phyloP scores from a whole-genome alignment of 1,140 invertebrate species.

The Drosophila triauraria region DNA sequence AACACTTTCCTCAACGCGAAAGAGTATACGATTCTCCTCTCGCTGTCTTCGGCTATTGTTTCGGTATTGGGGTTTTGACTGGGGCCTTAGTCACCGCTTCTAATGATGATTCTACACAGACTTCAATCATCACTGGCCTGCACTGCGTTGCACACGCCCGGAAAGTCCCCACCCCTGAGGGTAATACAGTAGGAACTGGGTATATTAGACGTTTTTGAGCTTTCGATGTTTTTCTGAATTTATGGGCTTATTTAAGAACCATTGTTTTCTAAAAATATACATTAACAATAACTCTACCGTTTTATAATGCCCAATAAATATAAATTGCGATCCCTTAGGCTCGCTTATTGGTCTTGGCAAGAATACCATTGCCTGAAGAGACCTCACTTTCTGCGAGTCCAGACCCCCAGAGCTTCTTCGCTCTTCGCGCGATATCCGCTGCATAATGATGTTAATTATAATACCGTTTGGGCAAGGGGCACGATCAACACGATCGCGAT shows the following conservation, averaged over 20 bases:
- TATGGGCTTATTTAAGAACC: too few species aligned
- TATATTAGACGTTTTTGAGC: not conserved
- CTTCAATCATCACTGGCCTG: slow-evolving; percentile 17
- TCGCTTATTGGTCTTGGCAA: not conserved
- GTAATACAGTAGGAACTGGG: not conserved
- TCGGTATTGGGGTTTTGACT: slow-evolving; percentile 17
- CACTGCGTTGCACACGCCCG: slow-evolving; percentile 10
- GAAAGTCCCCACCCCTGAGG: slow-evolving; percentile 7
- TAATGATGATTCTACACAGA: slow-evolving; percentile 29
- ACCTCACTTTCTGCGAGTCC: slow-evolving; percentile 3
- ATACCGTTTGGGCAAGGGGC: slow-evolving; percentile 58
- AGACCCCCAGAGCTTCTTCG: slow-evolving; percentile 1
- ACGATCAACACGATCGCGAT: slow-evolving; percentile 48
- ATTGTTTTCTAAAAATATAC: too few species aligned
- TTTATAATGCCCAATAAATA: too few species aligned
- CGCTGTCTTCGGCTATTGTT: slow-evolving; percentile 18
- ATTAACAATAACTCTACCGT: too few species aligned
- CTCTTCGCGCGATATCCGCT: slow-evolving; percentile 19
- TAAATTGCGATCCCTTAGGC: not conserved
- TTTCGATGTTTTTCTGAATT: not conserved
- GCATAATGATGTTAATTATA: slow-evolving; percentile 69
- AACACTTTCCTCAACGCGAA: slow-evolving; percentile 29
- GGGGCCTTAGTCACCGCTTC: slow-evolving; percentile 64
- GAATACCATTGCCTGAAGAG: not conserved
- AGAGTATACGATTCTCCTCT: slow-evolving; percentile 15